Evolutionary conservation across 2,113 vertebrate genomes (phyloP).

Genomic region (Anoplopoma fimbria): DNA sequence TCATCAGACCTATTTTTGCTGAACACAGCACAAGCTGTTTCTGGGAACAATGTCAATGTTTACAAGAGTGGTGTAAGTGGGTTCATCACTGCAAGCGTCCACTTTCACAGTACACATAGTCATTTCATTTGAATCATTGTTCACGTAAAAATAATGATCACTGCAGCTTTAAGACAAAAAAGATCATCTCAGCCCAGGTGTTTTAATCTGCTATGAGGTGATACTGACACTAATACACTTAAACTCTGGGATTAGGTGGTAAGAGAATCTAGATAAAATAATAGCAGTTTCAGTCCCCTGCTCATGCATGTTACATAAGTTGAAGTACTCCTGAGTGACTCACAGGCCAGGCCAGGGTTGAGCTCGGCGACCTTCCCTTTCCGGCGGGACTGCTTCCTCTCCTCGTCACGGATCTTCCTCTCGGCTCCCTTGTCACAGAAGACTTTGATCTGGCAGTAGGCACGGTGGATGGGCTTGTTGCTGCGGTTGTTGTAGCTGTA

Average conservation of each 20-base stretch:
- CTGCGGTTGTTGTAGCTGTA: slow-evolving; percentile 99
- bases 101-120: background rate
- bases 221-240: background rate
- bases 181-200: too few species aligned
- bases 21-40: background rate
- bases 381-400: slow-evolving; percentile 97
- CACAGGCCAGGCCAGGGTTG: slow-evolving; percentile 86
- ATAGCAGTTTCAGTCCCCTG: background rate
- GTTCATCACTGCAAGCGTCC: background rate
- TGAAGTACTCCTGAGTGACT: slow-evolving; percentile 74
- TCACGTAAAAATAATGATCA: background rate
- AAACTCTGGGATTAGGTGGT: background rate
- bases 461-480: slow-evolving; percentile 97
- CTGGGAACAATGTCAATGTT: too few species aligned
- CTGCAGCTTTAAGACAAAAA: background rate
- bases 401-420: slow-evolving; percentile 98
- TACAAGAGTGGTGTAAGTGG: background rate
- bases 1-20: background rate
- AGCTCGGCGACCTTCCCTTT: slow-evolving; percentile 93
- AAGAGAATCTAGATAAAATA: background rate
- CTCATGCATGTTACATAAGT: background rate
- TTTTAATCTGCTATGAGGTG: background rate
- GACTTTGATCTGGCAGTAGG: slow-evolving; percentile 98
- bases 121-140: background rate
- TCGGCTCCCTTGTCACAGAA: slow-evolving; percentile 99